phyloP scores from a whole-genome alignment of 2,113 vertebrate species.

The Noturus placidus region DNA sequence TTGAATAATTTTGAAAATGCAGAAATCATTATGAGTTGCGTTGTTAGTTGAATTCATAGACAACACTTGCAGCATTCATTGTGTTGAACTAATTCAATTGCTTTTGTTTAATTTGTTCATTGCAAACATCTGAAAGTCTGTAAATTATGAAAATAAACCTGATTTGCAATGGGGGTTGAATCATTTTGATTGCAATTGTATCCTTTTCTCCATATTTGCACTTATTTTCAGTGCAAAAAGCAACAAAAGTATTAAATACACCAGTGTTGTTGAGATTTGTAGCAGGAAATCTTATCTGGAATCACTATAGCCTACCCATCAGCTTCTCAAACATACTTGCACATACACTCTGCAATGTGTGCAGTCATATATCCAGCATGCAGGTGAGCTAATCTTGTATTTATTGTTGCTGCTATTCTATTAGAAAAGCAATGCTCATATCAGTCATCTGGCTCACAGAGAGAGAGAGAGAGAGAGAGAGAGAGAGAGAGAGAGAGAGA shows the following conservation, averaged over 20 bases:
- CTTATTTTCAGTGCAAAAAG: neutral
- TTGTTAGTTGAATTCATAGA: too few species aligned
- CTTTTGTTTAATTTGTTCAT: too few species aligned
- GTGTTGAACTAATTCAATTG: too few species aligned
- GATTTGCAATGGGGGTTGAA: too few species aligned
- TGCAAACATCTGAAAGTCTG: too few species aligned
- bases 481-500: constrained; percentile 11
- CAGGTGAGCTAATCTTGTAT: constrained; percentile 84
- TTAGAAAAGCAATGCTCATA: constrained; percentile 87
- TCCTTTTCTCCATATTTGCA: neutral
- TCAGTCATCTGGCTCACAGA: constrained; percentile 86
- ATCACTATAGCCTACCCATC: neutral
- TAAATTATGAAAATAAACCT: too few species aligned
- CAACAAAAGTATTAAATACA: neutral
- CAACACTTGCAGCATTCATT: too few species aligned
- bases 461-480: constrained; percentile 7
- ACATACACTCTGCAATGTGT: constrained; percentile 10
- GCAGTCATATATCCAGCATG: constrained; percentile 69
- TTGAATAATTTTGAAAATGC: too few species aligned
- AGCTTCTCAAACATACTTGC: neutral
- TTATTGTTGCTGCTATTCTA: constrained; percentile 89
- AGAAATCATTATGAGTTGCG: too few species aligned
- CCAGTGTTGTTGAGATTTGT: neutral
- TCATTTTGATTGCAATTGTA: too few species aligned
- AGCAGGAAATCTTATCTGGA: neutral